Evolutionary conservation across 30 jellyfish, hydroid and myxozoan genomes (phyloP).

Genomic region (Turritopsis rubra): DNA sequence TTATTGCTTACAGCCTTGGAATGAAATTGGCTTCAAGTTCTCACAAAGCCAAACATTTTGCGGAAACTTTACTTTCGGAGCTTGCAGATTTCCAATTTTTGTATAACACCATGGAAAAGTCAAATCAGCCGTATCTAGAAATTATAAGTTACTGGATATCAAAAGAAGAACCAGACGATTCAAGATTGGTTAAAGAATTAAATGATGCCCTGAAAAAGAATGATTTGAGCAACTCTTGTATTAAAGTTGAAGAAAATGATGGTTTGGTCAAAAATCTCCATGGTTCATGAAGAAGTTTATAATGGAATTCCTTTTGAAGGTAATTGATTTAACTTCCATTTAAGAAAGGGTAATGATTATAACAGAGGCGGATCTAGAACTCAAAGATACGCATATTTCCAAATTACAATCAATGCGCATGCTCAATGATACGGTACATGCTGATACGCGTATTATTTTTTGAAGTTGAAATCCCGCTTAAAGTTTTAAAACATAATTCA

Average conservation of each 20-base stretch:
- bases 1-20: neutral
- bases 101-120: neutral
- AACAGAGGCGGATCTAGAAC: too few species aligned
- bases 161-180: neutral
- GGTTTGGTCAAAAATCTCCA: neutral
- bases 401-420: too few species aligned
- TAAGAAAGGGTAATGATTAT: too few species aligned
- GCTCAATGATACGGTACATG: too few species aligned
- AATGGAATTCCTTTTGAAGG: neutral
- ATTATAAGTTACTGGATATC: neutral
- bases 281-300: neutral
- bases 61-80: neutral
- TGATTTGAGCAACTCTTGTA: neutral
- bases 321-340: too few species aligned
- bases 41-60: neutral
- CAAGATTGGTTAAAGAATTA: neutral
- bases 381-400: too few species aligned
- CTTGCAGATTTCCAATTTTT: neutral
- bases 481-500: too few species aligned
- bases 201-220: neutral
- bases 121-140: neutral
- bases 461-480: too few species aligned
- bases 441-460: too few species aligned
- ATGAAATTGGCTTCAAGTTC: neutral
- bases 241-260: neutral